phyloP scores from a whole-genome alignment of 2,797 vertebrate genomes.

The Neopelma chrysocephalum region DNA sequence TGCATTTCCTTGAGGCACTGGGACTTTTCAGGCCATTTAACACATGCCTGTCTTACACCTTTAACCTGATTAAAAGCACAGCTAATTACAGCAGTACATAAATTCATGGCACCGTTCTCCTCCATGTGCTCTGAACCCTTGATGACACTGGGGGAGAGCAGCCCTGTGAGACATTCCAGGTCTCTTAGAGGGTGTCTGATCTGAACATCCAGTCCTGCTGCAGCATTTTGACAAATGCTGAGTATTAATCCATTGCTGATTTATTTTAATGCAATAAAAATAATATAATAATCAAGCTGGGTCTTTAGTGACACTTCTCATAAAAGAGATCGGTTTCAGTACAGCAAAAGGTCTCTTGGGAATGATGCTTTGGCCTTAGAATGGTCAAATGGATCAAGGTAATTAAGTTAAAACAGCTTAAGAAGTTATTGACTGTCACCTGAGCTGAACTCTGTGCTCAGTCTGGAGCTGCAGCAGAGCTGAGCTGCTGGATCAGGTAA shows the following conservation, averaged over 20 bases:
- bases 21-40: not conserved
- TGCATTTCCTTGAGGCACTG: not conserved
- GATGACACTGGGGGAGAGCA: not conserved
- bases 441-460: not conserved
- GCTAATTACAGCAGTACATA: not conserved
- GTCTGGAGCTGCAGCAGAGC: not conserved
- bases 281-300: not conserved
- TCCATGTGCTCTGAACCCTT: not conserved
- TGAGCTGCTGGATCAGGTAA: not conserved
- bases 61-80: not conserved
- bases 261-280: slow-evolving; percentile 25
- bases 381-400: not conserved
- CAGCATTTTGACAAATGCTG: not conserved
- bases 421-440: not conserved
- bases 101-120: not conserved
- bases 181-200: not conserved
- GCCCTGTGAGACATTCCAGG: not conserved
- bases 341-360: not conserved
- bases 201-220: not conserved
- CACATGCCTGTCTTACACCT: not conserved
- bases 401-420: slow-evolving; percentile 21
- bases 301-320: not conserved
- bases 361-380: not conserved
- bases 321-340: not conserved
- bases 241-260: not conserved